Percentiles rank a stretch among this genome's conserved stretches.
Conservation (phyloP, 2,113 vertebrate genomes). For the Xenopus tropicalis region UCB_Xtro_10.0 CM004445.2:73130501-73131000, state of each 20-base stretch:
- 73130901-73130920: no score
- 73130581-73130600: conserved; percentile 1
- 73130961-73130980: no score
- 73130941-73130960: no score
- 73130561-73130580: not conserved
- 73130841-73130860: no score
- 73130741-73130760: not conserved
- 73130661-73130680: not conserved
- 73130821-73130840: no score
- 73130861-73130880: no score
- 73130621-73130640: not conserved
- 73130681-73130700: not conserved
- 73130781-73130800: no score
- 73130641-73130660: not conserved
- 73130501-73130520: not conserved
- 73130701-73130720: not conserved
- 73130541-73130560: conserved; percentile 2
- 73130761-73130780: no score
- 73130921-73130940: no score
- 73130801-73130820: no score
- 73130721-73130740: not conserved
- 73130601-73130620: not conserved
- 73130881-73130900: no score
- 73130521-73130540: not conserved
- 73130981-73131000: no score